These are phyloP conservation scores for Cephus spinipes DNA, from an alignment of 2,888 invertebrate species.

Conservation along the genomic window DNA sequence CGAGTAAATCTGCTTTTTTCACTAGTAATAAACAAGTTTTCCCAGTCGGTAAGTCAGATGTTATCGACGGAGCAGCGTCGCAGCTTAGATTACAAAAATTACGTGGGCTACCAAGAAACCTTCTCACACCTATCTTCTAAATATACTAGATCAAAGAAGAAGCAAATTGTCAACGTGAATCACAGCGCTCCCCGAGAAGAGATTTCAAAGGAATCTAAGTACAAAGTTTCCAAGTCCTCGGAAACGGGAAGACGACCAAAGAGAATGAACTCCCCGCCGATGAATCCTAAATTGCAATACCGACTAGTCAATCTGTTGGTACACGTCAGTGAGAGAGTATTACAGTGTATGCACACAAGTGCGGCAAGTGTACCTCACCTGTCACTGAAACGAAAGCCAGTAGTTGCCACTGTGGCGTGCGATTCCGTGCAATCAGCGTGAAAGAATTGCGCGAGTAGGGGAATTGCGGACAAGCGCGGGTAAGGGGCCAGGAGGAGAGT, in stretches of 20 bases:
- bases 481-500: constrained; percentile 4
- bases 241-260: neutral
- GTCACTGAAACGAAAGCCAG: constrained; percentile 14
- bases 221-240: neutral
- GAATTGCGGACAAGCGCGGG: neutral
- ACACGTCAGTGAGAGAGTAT: neutral
- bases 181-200: neutral
- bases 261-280: neutral
- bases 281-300: neutral
- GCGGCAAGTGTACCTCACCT: constrained; percentile 9
- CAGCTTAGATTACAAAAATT: neutral
- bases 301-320: neutral
- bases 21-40: neutral
- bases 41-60: neutral
- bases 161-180: neutral
- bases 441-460: constrained; percentile 24
- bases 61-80: neutral
- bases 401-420: constrained; percentile 22
- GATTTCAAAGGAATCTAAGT: neutral
- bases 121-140: neutral
- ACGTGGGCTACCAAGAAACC: neutral
- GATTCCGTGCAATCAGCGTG: constrained; percentile 38
- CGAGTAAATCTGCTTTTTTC: neutral
- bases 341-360: neutral
- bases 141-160: neutral